phyloP scores from a whole-genome alignment of 2,888 invertebrate species.

The Monoplex corrugatus region DNA sequence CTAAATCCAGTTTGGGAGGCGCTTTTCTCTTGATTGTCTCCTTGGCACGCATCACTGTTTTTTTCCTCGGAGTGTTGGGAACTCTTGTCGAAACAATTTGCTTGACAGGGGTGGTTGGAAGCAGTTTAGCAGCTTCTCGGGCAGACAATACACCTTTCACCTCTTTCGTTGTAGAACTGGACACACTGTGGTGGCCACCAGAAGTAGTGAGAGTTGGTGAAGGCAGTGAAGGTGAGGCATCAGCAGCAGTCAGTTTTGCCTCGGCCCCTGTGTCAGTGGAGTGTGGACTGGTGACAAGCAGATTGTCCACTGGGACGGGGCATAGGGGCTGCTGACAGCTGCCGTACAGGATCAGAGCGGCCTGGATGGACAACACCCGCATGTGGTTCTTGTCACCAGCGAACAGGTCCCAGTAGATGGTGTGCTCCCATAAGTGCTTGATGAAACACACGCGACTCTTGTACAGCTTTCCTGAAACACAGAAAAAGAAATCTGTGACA shows the following conservation, averaged over 20 bases:
- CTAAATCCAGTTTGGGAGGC: constrained; percentile 4
- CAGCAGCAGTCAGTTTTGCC: not conserved
- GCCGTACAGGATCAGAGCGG: constrained; percentile 76
- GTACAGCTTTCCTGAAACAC: constrained; percentile 77
- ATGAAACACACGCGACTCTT: constrained; percentile 78
- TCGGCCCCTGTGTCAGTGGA: constrained; percentile 50
- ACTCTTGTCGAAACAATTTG: not conserved
- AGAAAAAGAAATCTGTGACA: too few relatives aligned
- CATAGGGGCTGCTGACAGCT: constrained; percentile 58
- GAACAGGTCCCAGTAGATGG: constrained; percentile 78
- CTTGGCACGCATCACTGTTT: not conserved
- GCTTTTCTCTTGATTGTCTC: not conserved
- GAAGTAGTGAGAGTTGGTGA: not conserved
- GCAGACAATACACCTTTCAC: not conserved
- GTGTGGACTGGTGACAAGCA: constrained; percentile 72
- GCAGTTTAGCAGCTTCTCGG: not conserved
- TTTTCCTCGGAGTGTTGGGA: constrained; percentile 8
- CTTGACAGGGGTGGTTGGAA: constrained; percentile 37
- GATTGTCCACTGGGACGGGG: constrained; percentile 60
- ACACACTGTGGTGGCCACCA: not conserved
- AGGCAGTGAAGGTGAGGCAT: not conserved
- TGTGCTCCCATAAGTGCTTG: constrained; percentile 80
- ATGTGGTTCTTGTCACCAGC: constrained; percentile 77
- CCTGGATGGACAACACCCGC: constrained; percentile 78
- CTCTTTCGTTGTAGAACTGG: not conserved